Percentiles rank a stretch among this genome's conserved stretches.
These are phyloP conservation scores for Nothocercus julius DNA, from an alignment of 2,113 vertebrate species.

Conservation along the genomic window DNA sequence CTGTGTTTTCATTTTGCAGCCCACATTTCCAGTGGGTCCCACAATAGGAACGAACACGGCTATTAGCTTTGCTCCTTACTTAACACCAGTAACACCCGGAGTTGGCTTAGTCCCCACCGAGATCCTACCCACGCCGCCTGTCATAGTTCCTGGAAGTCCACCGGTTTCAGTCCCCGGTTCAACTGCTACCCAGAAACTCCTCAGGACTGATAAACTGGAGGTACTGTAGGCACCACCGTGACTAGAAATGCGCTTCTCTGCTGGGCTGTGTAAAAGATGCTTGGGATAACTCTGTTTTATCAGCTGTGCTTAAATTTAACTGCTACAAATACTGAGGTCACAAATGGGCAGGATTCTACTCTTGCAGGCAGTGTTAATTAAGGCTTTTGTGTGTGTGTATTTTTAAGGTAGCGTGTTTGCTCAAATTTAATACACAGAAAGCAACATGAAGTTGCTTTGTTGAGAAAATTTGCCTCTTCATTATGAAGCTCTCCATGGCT, in stretches of 20 bases:
- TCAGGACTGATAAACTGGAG: constrained; percentile 95
- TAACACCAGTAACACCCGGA: constrained; percentile 90
- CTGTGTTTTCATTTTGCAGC: constrained; percentile 81
- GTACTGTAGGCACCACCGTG: constrained; percentile 74
- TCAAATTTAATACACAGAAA: not conserved
- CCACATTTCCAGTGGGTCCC: constrained; percentile 93
- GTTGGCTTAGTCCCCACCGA: constrained; percentile 93
- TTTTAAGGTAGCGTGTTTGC: not conserved
- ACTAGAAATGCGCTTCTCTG: not conserved
- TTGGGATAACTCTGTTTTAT: not conserved
- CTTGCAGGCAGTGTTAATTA: not conserved
- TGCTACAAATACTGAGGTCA: not conserved
- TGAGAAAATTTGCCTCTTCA: not conserved
- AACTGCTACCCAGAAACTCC: constrained; percentile 91
- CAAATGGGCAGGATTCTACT: not conserved
- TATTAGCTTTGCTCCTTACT: constrained; percentile 92
- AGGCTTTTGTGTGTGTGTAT: not conserved
- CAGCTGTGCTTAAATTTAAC: not conserved
- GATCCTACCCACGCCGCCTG: constrained; percentile 88
- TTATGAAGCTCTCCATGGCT: not conserved
- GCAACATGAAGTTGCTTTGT: not conserved
- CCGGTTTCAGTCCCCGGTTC: constrained; percentile 88
- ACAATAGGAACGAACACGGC: constrained; percentile 88
- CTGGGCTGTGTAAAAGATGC: not conserved
- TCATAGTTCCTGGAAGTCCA: constrained; percentile 90